Evolutionary conservation across 2,113 vertebrate genomes (phyloP).

Genomic region (Sorex araneus): DNA sequence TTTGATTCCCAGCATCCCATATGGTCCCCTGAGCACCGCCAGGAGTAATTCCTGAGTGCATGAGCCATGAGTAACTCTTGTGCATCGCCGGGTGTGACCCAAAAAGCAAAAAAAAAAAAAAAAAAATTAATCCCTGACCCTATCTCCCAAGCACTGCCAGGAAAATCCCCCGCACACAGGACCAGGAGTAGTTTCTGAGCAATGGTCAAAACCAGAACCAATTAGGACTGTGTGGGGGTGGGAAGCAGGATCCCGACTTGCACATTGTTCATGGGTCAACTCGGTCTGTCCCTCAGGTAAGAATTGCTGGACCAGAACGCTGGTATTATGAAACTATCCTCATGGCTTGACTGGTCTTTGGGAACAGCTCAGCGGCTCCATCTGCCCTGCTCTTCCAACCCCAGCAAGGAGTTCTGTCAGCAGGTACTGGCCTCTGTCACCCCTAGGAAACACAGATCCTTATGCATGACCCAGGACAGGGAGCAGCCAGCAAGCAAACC

Average conservation of each 20-base stretch:
- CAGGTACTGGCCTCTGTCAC: neutral
- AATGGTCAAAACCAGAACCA: too few species aligned
- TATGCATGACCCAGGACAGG: neutral
- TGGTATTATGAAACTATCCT: neutral
- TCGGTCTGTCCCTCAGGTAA: neutral
- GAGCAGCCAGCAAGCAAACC: neutral
- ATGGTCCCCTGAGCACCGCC: too few species aligned
- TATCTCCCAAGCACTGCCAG: too few species aligned
- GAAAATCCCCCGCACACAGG: too few species aligned
- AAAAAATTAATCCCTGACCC: too few species aligned
- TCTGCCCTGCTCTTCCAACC: neutral
- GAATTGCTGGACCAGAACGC: neutral
- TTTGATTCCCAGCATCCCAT: too few species aligned
- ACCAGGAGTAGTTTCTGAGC: too few species aligned
- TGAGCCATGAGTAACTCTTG: too few species aligned
- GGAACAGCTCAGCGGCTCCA: neutral
- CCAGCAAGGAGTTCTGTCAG: neutral
- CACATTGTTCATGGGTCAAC: neutral
- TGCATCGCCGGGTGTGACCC: too few species aligned
- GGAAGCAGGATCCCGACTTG: neutral
- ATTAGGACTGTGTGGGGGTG: neutral
- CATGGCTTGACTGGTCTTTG: neutral
- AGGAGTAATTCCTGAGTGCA: too few species aligned
- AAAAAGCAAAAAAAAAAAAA: too few species aligned
- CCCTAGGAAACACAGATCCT: neutral